phyloP scores from a whole-genome alignment of 2,113 vertebrate genomes.

The Strix uralensis region DNA sequence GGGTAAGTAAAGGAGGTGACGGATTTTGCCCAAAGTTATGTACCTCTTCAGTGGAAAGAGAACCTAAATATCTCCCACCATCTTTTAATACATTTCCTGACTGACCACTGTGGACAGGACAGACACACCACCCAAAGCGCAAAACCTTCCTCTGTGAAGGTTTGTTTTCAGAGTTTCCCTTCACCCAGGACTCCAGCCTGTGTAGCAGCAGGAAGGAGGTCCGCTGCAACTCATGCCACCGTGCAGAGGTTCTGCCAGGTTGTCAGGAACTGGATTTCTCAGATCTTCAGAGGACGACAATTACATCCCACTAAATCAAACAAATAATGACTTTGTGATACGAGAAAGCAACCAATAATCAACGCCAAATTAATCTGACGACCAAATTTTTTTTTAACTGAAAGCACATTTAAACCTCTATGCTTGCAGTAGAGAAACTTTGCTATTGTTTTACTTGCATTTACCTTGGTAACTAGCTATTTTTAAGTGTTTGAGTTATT shows the following conservation, averaged over 20 bases:
- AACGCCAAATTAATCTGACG: neutral
- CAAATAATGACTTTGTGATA: neutral
- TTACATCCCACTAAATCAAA: neutral
- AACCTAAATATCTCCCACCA: neutral
- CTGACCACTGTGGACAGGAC: neutral
- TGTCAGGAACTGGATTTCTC: neutral
- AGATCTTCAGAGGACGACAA: neutral
- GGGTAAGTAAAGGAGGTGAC: neutral
- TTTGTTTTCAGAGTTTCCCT: neutral
- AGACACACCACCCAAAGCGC: neutral
- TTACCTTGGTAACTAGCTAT: neutral
- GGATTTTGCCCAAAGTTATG: neutral
- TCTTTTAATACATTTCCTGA: neutral
- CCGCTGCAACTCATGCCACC: neutral
- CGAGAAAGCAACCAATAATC: neutral
- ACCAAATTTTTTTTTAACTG: neutral
- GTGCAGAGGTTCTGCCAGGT: neutral
- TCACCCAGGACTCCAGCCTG: neutral
- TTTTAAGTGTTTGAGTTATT: neutral
- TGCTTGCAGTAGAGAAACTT: neutral
- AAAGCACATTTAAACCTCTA: neutral
- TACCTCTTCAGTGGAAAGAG: neutral
- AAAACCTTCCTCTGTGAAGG: neutral
- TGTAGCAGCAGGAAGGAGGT: neutral
- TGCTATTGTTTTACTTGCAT: neutral